phyloP scores from a whole-genome alignment of 2,113 vertebrate species.

The Corythaixoides concolor region DNA sequence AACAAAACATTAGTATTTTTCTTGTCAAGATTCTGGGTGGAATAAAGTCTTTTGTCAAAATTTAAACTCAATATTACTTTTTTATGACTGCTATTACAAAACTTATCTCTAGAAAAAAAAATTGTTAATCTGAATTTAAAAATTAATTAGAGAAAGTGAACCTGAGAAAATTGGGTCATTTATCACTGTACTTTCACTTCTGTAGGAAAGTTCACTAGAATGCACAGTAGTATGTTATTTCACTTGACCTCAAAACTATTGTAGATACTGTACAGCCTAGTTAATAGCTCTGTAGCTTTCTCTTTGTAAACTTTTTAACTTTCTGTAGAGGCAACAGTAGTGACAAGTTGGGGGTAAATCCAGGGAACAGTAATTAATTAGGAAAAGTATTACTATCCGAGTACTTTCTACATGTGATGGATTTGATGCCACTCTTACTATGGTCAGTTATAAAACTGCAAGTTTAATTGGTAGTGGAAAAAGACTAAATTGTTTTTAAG shows the following conservation, averaged over 20 bases:
- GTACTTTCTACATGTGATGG: neutral
- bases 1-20: neutral
- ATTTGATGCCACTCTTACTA: neutral
- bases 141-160: neutral
- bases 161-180: neutral
- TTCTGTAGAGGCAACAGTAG: neutral
- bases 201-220: neutral
- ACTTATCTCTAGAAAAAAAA: neutral
- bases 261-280: neutral
- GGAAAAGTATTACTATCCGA: neutral
- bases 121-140: neutral
- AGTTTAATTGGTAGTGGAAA: neutral
- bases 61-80: neutral
- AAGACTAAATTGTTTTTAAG: neutral
- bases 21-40: neutral
- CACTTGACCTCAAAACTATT: neutral
- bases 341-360: neutral
- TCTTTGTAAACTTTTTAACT: neutral
- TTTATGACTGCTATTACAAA: neutral
- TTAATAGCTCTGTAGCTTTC: neutral
- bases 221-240: neutral
- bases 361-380: neutral
- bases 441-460: neutral
- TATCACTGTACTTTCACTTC: neutral
- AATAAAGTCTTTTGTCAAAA: neutral